These are phyloP conservation scores for Antedon mediterranea DNA, from an alignment of 53 echinoderm and acorn worm species.

Conservation along the genomic window DNA sequence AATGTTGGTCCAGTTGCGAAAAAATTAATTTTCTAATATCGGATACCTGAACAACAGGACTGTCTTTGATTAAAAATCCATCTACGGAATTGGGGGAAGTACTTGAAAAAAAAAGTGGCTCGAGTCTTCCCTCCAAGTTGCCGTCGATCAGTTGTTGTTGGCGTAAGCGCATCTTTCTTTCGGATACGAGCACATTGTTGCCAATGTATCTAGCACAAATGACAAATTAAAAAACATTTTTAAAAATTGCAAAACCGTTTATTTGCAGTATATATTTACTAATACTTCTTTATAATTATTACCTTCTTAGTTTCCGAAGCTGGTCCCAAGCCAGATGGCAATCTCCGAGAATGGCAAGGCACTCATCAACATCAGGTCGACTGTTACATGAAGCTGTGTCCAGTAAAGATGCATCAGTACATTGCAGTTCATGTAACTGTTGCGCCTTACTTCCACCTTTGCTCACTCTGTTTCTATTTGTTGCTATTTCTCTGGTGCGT, in stretches of 20 bases:
- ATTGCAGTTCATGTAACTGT: no score
- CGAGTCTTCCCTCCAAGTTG: constrained; percentile 1
- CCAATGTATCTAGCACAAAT: not conserved
- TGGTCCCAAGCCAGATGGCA: constrained; percentile 38
- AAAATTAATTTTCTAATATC: constrained; percentile 2
- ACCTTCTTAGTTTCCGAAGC: constrained; percentile 29
- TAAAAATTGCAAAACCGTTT: no score
- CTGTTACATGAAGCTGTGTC: no score
- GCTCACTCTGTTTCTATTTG: no score
- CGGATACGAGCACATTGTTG: not conserved
- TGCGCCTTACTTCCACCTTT: no score
- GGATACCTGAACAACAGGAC: not conserved
- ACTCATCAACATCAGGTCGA: not conserved
- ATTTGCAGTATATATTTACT: no score
- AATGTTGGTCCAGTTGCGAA: constrained; percentile 8
- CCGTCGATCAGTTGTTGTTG: constrained; percentile 8
- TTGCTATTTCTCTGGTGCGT: no score
- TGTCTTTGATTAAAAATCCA: not conserved
- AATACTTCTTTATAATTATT: not conserved
- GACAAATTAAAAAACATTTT: not conserved
- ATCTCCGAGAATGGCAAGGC: constrained; percentile 23
- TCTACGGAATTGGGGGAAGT: not conserved
- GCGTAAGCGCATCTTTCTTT: constrained; percentile 4
- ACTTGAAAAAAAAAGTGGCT: not conserved
- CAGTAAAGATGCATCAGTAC: no score